Evolutionary conservation across 92 coral and sea anemone genomes (phyloP), one percentile per base, ranked within the genome.

Genomic region (Palythoa grandiflora): DNA sequence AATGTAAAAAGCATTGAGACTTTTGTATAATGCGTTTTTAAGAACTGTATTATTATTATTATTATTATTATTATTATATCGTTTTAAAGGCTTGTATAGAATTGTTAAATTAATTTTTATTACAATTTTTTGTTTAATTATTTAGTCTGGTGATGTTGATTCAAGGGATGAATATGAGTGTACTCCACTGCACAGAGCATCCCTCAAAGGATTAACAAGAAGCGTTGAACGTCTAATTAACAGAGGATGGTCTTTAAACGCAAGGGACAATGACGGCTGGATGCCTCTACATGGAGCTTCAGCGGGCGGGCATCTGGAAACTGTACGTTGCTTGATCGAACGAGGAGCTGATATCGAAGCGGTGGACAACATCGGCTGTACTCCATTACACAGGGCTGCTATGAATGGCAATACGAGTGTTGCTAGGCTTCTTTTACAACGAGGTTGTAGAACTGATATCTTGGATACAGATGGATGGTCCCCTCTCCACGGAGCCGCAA

Each of bases 301-400:
- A 7, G 78, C 80, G 9, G 17, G 3, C 12, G 61, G 60, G 11
- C 16, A 76, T 35, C 8, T 48, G 13, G 80, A 19, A 14, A 8
- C 63, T 12, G 65, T 76, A 52, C 80, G 60, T 76, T 76, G 80
- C 20, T 76, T 76, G 63, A 51, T 9, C n/a, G 39, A 51, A 21
- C 38, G 38, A n/a, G 80, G 80, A 50, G 80, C 80, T 7, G 80
- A 76, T 10, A 51, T 14, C 65, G 63, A 76, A 76, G 80, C 80
- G 39, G 48, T 7, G 15, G 80, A 76, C 65, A 1, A 20, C n/a
- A 20, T 9, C 16, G 61, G 44, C 13, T 28, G 80, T 13, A 76
- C 80, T 20, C 80, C 63, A 5, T 54, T 76, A 0, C 80, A 76
- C 61, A 51, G 40, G 20, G 80, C 80, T 20, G 60, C 61, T 20